Evolutionary conservation across 2,797 vertebrate species (phyloP).

Genomic region (Scleropages formosus): DNA sequence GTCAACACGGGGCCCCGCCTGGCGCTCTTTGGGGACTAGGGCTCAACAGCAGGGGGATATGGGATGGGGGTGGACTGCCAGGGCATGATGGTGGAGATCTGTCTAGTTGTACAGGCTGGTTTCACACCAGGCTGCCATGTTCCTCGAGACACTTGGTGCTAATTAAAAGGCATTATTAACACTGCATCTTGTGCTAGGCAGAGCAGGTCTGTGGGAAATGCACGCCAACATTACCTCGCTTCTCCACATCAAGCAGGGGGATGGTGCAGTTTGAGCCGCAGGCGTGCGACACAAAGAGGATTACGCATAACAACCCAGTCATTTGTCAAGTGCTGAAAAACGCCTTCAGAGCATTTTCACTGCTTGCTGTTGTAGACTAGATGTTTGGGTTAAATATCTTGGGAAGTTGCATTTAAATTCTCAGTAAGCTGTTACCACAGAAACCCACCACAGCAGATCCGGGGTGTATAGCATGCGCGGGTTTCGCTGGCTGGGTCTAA

Average conservation of each 20-base stretch:
- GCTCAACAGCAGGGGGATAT: neutral
- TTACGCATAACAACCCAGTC: neutral
- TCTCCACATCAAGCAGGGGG: neutral
- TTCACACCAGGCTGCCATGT: conserved; percentile 47
- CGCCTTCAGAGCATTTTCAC: neutral
- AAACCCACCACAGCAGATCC: neutral
- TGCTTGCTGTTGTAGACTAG: neutral
- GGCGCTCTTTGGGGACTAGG: neutral
- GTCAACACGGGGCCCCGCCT: neutral
- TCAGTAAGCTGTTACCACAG: neutral
- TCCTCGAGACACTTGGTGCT: conserved; percentile 52
- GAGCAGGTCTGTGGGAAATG: conserved; percentile 36
- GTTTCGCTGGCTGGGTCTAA: neutral
- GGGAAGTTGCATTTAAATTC: conserved; percentile 2
- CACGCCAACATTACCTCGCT: neutral
- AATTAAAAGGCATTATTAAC: conserved; percentile 57
- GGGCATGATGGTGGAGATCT: conserved; percentile 18
- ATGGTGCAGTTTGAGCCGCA: neutral
- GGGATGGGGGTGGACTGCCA: too few species aligned
- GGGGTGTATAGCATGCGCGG: neutral
- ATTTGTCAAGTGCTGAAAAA: conserved; percentile 1
- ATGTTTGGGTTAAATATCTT: neutral
- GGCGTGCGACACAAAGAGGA: neutral
- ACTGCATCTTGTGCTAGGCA: conserved; percentile 32
- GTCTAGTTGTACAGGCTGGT: conserved; percentile 39